phyloP scores from a whole-genome alignment of 1,140 invertebrate genomes.

The Heterodera carotae region DNA sequence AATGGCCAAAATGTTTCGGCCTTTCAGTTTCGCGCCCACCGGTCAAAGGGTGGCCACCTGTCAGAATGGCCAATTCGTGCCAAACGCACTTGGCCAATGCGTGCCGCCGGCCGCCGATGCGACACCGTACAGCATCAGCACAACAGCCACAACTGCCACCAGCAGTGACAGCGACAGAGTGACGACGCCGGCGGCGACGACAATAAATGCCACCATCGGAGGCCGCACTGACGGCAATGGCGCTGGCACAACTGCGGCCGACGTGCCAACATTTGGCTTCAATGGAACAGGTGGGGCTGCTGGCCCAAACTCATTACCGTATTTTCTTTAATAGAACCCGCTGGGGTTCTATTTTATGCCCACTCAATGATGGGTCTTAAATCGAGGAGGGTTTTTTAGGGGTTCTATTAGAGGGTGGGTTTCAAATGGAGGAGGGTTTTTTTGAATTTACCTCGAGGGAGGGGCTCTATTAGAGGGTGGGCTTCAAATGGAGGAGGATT shows the following conservation, averaged over 20 bases:
- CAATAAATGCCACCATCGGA: background rate
- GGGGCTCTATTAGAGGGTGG: no score
- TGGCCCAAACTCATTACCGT: no score
- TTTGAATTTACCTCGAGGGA: no score
- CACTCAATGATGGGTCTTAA: no score
- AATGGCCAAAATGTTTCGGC: no score
- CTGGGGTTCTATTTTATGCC: no score
- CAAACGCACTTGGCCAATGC: slow-evolving; percentile 27
- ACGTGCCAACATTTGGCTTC: background rate
- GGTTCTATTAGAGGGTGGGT: no score
- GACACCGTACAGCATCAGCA: background rate
- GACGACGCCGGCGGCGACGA: background rate
- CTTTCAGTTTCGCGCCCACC: slow-evolving; percentile 28
- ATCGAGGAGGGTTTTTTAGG: no score
- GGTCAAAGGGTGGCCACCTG: slow-evolving; percentile 38
- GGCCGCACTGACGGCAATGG: no score
- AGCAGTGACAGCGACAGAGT: slow-evolving; percentile 13
- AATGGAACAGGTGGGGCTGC: background rate
- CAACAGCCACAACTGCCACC: background rate
- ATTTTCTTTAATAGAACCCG: no score
- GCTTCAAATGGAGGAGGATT: no score
- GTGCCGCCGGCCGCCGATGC: slow-evolving; percentile 1
- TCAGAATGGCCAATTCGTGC: slow-evolving; percentile 32
- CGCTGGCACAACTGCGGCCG: background rate
- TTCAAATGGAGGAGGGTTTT: no score